Base-by-base conservation (phyloP, 1,140 invertebrate genomes). In the Harpegnathos saltator region DNA sequence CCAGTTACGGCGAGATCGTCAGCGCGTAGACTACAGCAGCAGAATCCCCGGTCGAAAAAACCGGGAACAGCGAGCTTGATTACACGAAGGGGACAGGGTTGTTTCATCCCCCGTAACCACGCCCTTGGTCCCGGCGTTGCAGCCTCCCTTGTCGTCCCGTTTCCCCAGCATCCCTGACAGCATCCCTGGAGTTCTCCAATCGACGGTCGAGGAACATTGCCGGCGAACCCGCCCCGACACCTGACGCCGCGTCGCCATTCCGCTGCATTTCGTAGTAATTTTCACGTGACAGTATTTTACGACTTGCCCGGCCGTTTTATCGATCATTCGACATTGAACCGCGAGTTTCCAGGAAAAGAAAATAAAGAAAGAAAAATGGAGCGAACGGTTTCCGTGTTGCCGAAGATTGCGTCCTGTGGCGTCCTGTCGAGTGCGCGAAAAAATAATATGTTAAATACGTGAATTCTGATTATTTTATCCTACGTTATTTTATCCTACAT, bases 201-300 rank as follows among this genome's bases (percentile, higher is more conserved):
- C 26, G 81, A 62, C 61, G 48, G 73, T 29, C 63, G 82, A 56
- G 52, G 52, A 44, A 59, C 26, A 66, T 22, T 5, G 19, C n/a
- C 44, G 48, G 33, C 12, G 52, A 61, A 58, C 78, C 85, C 86
- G 86, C 86, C 86, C 86, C 52, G 65, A 84, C 87, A 82, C 83
- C 87, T 84, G 82, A 86, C 56, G 33, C 68, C 62, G 26, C 29
- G 88, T 75, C 90, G 90, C 90, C 90, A 91, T 91, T 90, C 72
- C 71, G 82, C 65, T 22, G 68, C 75, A 72, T 68, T 88, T 86
- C 56, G 71, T 63, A 74, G 77, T 63, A 63, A 63, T 22, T 17
- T 83, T 75, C 61, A 54, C 72, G 33, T 17, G 71, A 50, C 78
- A 74, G 69, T 82, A 62, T 63, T 80, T 80, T 58, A 38, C 50